Percentiles rank a stretch among this genome's conserved stretches.
Conservation (phyloP, 2,113 vertebrate genomes). For the Alces alces region DNA sequence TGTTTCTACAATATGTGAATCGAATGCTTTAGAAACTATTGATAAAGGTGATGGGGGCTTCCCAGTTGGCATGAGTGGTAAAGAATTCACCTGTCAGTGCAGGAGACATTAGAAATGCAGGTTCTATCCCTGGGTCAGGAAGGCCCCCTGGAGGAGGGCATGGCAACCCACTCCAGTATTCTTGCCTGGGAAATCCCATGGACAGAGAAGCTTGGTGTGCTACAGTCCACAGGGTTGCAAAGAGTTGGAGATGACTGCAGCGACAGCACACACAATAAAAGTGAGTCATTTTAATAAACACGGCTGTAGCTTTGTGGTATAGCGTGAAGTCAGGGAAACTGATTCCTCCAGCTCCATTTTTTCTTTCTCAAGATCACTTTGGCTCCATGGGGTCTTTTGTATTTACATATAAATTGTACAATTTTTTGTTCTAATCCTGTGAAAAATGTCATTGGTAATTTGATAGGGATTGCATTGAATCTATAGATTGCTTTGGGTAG, state of each 20-base stretch:
- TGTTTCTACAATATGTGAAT: background rate
- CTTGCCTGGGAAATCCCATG: background rate
- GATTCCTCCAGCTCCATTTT: background rate
- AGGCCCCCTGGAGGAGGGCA: background rate
- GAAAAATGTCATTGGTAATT: background rate
- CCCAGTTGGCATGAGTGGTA: background rate
- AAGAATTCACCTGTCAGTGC: background rate
- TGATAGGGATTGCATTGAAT: background rate
- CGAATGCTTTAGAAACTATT: background rate
- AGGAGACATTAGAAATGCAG: background rate
- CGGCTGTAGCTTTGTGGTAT: accelerated
- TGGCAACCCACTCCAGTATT: background rate
- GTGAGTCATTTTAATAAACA: background rate
- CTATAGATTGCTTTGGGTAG: background rate
- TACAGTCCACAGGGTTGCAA: background rate
- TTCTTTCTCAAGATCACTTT: background rate
- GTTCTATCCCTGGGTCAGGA: background rate
- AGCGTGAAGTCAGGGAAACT: background rate
- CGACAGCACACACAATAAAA: background rate
- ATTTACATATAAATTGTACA: background rate
- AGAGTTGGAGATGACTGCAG: background rate
- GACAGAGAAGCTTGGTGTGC: background rate
- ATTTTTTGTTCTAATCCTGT: background rate
- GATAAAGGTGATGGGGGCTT: background rate
- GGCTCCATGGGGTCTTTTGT: background rate